Base-by-base conservation (phyloP, 2,113 vertebrate genomes). In the Scatophagus argus region DNA sequence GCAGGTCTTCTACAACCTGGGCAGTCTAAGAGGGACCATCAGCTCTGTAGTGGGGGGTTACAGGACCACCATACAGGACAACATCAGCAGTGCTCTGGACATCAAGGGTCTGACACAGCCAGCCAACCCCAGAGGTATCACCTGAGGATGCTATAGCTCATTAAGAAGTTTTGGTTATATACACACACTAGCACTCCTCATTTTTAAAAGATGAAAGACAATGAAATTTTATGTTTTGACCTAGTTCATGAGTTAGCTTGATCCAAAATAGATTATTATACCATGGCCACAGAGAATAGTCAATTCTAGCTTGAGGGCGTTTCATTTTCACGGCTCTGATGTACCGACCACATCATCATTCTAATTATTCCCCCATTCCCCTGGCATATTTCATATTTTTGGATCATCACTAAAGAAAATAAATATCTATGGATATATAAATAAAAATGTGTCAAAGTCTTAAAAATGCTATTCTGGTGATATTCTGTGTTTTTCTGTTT, bases 1-100 rank as follows among this genome's bases (percentile, higher is more conserved):
- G 79, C 98, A 99, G 91, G 97, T 98, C 84, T 99, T 99, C 89
- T 94, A 98, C 75, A 99, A 99, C 86, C 95, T 99, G 59, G 97
- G 97, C 61, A 97, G 91, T 86, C 91, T 99, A 55, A 96, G 95
- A 77, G 96, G 95, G 77, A 98, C 96, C 27, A 94, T 99, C 81
- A 90, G 79, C 67, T 93, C 75, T 38, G 96, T 98, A 3, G 95
- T 99, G 68, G 96, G 96, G 11, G 96, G 96, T 11, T 98, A 98
- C 89, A 95, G 94, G 85, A 83, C 92, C 59, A 74, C 92, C 31
- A 85, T 99, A 64, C 94, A 97, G 87, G 97, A 99, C 65, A 96
- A 95, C 76, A 95, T 99, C 81, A 94, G 81, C 56, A 94, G 41
- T 52, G 96, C 98, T 6, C 93, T 99, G 77, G 97, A 99, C 90